Percentiles rank a stretch among this genome's conserved stretches.
phyloP scores from a whole-genome alignment of 1,140 invertebrate genomes.

The Campoletis sonorensis region DNA sequence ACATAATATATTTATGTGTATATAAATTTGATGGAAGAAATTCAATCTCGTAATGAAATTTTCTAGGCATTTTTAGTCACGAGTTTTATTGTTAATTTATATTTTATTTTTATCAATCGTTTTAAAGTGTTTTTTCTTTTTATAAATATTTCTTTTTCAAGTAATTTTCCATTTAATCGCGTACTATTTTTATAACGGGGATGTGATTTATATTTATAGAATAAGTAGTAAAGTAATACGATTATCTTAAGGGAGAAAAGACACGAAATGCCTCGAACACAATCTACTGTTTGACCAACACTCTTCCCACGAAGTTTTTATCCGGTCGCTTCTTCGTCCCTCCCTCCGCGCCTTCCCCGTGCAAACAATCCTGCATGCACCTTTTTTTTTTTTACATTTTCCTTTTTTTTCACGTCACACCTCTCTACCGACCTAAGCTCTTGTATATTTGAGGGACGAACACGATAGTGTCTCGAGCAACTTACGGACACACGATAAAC shows the following conservation, averaged over 20 bases:
- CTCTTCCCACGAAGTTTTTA: constrained; percentile 58
- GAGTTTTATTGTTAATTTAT: no score
- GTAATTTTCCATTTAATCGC: no score
- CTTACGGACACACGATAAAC: constrained; percentile 22
- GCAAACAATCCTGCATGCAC: constrained; percentile 49
- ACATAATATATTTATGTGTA: not conserved
- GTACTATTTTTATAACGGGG: constrained; percentile 35
- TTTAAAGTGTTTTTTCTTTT: not conserved
- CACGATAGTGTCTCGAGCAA: not conserved
- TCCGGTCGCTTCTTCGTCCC: constrained; percentile 28
- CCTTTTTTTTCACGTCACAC: constrained; percentile 9
- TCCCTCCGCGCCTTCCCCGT: constrained; percentile 42
- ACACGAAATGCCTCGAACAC: constrained; percentile 34
- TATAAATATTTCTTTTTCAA: no score
- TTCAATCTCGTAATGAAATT: no score
- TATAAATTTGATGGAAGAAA: not conserved
- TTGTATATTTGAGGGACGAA: constrained; percentile 6
- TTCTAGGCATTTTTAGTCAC: no score
- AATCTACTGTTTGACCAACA: constrained; percentile 63
- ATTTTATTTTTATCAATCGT: no score
- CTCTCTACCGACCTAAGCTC: constrained; percentile 46
- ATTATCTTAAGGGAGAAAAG: constrained; percentile 15
- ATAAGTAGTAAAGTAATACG: constrained; percentile 31
- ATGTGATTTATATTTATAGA: constrained; percentile 39
- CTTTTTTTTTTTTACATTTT: constrained; percentile 22